phyloP scores from a whole-genome alignment of 2,797 vertebrate genomes.

The Psittacula derbiana region DNA sequence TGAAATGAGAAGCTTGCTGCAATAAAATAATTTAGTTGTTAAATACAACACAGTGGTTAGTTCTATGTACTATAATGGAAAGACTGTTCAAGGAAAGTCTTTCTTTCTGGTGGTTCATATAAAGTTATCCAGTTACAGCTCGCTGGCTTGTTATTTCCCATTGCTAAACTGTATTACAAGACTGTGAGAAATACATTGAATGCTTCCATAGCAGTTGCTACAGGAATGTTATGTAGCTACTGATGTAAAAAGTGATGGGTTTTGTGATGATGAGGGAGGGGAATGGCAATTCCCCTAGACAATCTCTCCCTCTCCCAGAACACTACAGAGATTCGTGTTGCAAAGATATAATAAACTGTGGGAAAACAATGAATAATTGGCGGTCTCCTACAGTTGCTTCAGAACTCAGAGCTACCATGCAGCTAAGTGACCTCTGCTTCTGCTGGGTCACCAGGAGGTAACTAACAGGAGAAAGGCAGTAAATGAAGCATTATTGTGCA shows the following conservation, averaged over 20 bases:
- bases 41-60: not conserved
- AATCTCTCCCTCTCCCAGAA: not conserved
- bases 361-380: constrained; percentile 70
- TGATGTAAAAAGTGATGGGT: not conserved
- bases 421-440: constrained; percentile 73
- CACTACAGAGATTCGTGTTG: constrained; percentile 48
- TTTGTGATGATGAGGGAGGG: not conserved
- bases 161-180: not conserved
- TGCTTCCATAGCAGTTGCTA: not conserved
- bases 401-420: constrained; percentile 50
- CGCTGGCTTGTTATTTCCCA: not conserved
- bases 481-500: constrained; percentile 70
- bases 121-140: not conserved
- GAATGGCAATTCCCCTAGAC: not conserved
- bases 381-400: constrained; percentile 57
- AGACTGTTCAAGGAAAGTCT: not conserved
- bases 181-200: not conserved
- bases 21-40: not conserved
- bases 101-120: not conserved
- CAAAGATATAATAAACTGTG: constrained; percentile 46
- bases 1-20: not conserved
- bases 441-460: constrained; percentile 72
- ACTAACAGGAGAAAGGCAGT: constrained; percentile 52
- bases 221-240: not conserved
- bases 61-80: not conserved